Base-by-base conservation (phyloP, 2,113 vertebrate species). In the Lepus americanus region DNA sequence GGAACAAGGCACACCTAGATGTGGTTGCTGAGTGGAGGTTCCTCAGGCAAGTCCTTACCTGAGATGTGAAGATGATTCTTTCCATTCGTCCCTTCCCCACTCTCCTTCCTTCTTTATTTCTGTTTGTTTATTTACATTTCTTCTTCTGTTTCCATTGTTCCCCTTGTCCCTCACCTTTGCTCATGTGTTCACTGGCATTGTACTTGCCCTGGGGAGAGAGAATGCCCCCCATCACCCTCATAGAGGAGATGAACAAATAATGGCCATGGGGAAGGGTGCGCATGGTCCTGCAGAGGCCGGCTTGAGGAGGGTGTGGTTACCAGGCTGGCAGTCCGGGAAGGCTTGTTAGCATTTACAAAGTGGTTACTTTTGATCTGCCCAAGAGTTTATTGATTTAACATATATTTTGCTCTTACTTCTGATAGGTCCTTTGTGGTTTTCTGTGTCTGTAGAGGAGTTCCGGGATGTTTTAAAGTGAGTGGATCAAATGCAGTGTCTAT, bases 361-460 rank as follows among this genome's bases (percentile, higher is more conserved):
- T 49, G 19, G 16, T 76, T 79, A 89, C 39, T 13, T 93, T 93
- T 77, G 31, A 44, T 6, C 44, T 44, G 44, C 44, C 69, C 36
- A 94, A 79, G 20, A 53, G 27, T 82, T 79, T 89, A 49, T 91
- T 83, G 67, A 79, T 64, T 63, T 78, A 87, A 49, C 51, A 31
- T 67, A 49, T 51, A 25, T 67, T 80, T 89, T 86, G 72, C 16
- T 64, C 91, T 96, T 89, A 67, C 14, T 63, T 95, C 82, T 87
- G n/a, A 17, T 79, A 53, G 14, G 11, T 73, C 39, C 29, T 95
- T 82, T 95, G 31, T 92, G 74, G 49, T 72, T 73, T 89, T 83
- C n/a, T 44, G 20, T 94, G 59, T 36, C 29, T 87, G 9, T 92
- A 78, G 76, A 90, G 31, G 59, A 90, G 33, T 92, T 83, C 49